These are phyloP conservation scores for Dryadula phaetusa DNA, from an alignment of 2,888 invertebrate species.

Conservation along the genomic window DNA sequence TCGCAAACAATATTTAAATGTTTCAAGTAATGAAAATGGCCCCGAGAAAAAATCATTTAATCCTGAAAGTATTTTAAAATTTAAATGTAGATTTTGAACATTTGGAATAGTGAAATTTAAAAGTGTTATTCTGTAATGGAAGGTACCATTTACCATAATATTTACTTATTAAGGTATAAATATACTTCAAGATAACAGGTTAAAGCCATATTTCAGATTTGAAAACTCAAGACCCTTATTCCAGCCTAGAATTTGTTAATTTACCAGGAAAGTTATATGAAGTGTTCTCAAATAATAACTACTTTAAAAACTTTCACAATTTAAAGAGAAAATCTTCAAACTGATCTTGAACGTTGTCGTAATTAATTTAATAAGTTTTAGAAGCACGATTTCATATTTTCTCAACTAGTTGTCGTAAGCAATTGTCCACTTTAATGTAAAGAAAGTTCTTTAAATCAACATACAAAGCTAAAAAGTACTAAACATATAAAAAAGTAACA, in stretches of 20 bases:
- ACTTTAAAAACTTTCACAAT: constrained; percentile 37
- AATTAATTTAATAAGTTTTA: constrained; percentile 31
- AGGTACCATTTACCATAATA: neutral
- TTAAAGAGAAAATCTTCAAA: constrained; percentile 25
- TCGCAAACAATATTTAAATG: constrained; percentile 37
- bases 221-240: constrained; percentile 3
- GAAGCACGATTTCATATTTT: constrained; percentile 15
- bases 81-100: constrained; percentile 1
- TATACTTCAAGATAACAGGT: neutral
- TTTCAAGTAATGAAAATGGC: constrained; percentile 33
- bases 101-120: too few species aligned
- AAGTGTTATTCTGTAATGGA: too few species aligned
- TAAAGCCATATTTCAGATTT: neutral
- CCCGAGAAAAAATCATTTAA: constrained; percentile 17
- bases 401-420: neutral
- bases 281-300: constrained; percentile 37
- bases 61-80: constrained; percentile 16
- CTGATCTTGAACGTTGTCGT: constrained; percentile 30
- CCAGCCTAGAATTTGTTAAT: constrained; percentile 30
- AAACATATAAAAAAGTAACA: neutral
- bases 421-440: neutral
- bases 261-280: constrained; percentile 34
- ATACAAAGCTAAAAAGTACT: neutral
- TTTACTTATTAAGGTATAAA: neutral
- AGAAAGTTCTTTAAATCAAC: neutral